Conservation (phyloP, 2,797 vertebrate genomes). For the Trachurus trachurus region DNA sequence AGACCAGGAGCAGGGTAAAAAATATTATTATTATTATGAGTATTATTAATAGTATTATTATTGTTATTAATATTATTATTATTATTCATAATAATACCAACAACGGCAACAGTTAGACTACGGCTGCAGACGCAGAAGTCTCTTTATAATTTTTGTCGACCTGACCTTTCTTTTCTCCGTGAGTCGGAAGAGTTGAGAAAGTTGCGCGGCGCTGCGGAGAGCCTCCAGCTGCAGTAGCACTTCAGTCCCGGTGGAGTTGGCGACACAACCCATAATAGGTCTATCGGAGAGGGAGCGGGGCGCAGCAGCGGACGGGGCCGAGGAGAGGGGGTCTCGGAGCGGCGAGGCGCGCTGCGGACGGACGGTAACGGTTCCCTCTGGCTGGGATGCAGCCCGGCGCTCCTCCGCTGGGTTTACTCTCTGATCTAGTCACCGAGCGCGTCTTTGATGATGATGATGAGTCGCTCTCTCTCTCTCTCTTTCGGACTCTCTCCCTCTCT, state of each 20-base stretch:
- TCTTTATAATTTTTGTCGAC: slow-evolving; percentile 18
- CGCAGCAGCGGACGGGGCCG: slow-evolving; percentile 60
- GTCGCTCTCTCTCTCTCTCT: slow-evolving; percentile 51
- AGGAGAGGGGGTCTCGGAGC: slow-evolving; percentile 43
- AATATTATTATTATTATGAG: slow-evolving; percentile 18
- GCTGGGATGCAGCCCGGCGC: slow-evolving; percentile 57
- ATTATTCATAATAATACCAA: slow-evolving; percentile 23
- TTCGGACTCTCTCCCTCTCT: slow-evolving; percentile 55
- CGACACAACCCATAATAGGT: slow-evolving; percentile 88
- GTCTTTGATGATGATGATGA: slow-evolving; percentile 85
- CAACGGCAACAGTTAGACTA: not conserved
- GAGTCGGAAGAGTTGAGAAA: slow-evolving; percentile 85
- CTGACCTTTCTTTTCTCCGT: slow-evolving; percentile 89
- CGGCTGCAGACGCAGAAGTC: slow-evolving; percentile 12
- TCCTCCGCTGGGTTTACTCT: slow-evolving; percentile 65
- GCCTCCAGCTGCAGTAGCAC: slow-evolving; percentile 88
- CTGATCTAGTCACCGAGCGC: slow-evolving; percentile 82
- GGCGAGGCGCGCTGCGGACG: slow-evolving; percentile 49
- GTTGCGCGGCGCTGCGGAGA: slow-evolving; percentile 86
- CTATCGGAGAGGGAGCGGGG: slow-evolving; percentile 63
- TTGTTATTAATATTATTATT: slow-evolving; percentile 22
- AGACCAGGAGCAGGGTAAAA: slow-evolving; percentile 2
- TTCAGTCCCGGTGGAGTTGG: slow-evolving; percentile 88
- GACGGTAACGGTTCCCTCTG: slow-evolving; percentile 43
- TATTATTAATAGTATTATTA: slow-evolving; percentile 13